Base-by-base conservation (phyloP, 2,888 invertebrate species). In the Matsumyia berberina region DNA sequence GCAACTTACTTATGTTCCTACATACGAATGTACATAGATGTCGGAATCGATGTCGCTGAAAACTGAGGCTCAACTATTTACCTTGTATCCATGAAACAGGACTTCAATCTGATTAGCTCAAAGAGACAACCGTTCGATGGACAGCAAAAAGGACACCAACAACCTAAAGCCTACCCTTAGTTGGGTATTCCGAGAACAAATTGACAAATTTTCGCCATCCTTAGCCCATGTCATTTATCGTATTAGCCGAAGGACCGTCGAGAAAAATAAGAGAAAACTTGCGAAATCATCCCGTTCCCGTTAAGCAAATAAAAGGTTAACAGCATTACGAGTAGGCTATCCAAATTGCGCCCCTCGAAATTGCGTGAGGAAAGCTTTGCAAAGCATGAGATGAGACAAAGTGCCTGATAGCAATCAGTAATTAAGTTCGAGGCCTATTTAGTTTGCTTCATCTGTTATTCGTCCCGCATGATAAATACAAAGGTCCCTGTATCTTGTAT, bases 371-470 rank as follows among this genome's bases (percentile, higher is more conserved):
- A 60, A 5, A 60, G n/a, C 11, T n/a, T n/a, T 46, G 6, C 6
- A 44, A 15, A 37, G 12, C 37, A 49, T 60, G 72, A 60, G 60
- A 51, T 51, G 51, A 51, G 72, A 29, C 74, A 64, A 62, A 53
- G 55, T 46, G 37, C 55, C 74, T 44, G 74, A 76, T 66, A 33
- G 57, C 58, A 55, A 76, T 76, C 66, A 76, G 51, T 76, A 67
- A 76, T 76, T 76, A 76, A 67, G 15, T 31, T 58, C 39, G 39
- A 51, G 57, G 15, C 39, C 31, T 49, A 51, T 67, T 51, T 58
- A 39, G 49, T 57, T 49, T 66, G 42, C 44, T 73, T 60, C 35
- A 72, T 79, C 51, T 44, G 35, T 15, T 42, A 72, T 79, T 66
- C 64, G 12, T 49, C 29, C 39, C n/a, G 49, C 53, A 60, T 60